phyloP scores from a whole-genome alignment of 1,140 invertebrate genomes.

The Saccostrea glomerata region DNA sequence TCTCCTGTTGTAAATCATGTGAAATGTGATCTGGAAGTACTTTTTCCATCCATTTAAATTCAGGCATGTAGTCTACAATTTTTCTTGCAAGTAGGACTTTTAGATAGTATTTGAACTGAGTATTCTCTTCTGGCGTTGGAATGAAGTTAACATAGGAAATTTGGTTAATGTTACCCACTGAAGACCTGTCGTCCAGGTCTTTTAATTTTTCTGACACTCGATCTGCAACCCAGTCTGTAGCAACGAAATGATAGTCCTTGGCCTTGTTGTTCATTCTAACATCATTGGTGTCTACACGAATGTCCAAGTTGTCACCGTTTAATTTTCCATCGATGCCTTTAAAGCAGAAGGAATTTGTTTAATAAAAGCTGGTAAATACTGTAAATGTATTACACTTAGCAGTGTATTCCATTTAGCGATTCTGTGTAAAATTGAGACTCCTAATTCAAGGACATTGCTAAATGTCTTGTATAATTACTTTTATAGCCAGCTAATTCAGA shows the following conservation, averaged over 20 bases:
- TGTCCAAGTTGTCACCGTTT: slow-evolving; percentile 51
- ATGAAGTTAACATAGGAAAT: too few relatives aligned
- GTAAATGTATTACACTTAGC: too few relatives aligned
- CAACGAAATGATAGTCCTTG: slow-evolving; percentile 52
- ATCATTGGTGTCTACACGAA: slow-evolving; percentile 45
- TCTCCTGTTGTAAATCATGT: background rate
- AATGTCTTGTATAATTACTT: too few relatives aligned
- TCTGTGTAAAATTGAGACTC: too few relatives aligned
- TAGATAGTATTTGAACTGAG: background rate
- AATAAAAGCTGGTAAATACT: too few relatives aligned
- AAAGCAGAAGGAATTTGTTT: too few relatives aligned
- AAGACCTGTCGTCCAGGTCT: background rate
- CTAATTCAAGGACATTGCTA: too few relatives aligned
- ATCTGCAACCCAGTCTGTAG: slow-evolving; percentile 25
- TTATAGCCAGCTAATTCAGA: too few relatives aligned
- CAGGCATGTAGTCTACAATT: background rate
- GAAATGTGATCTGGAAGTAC: background rate
- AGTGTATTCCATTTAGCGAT: too few relatives aligned
- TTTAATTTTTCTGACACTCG: background rate
- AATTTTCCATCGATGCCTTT: slow-evolving; percentile 46
- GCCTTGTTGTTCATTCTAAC: slow-evolving; percentile 38
- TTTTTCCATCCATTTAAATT: background rate
- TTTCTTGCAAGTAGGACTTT: background rate
- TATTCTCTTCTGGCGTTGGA: too few relatives aligned
- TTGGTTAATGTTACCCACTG: too few relatives aligned